Evolutionary conservation across 2,888 invertebrate genomes (phyloP).

Genomic region (Apodemia hepburni): DNA sequence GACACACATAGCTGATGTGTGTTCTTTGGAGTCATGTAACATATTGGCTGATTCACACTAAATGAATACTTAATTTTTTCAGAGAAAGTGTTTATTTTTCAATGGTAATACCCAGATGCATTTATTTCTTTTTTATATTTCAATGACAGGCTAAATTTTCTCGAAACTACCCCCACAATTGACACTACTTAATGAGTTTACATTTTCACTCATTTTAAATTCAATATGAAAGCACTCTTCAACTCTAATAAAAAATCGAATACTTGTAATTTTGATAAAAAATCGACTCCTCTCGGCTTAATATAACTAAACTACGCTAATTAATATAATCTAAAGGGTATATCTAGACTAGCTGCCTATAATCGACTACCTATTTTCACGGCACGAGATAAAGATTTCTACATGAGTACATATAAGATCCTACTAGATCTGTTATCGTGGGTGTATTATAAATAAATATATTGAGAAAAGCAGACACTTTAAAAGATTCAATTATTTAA

Average conservation of each 20-base stretch:
- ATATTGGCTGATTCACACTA: too few species aligned
- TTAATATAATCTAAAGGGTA: conserved; percentile 3
- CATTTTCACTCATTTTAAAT: not conserved
- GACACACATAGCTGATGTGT: too few species aligned
- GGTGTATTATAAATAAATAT: not conserved
- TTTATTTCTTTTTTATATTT: too few species aligned
- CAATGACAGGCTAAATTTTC: not conserved
- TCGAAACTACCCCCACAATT: not conserved
- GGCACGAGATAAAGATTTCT: not conserved
- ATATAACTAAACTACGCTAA: conserved; percentile 6
- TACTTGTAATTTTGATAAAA: not conserved
- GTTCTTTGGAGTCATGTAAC: too few species aligned
- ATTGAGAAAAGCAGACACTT: not conserved
- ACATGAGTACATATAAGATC: not conserved
- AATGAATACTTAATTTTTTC: too few species aligned
- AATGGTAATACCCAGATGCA: too few species aligned
- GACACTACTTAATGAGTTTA: not conserved
- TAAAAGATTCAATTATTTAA: not conserved
- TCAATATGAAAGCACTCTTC: conserved; percentile 3
- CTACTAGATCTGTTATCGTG: not conserved
- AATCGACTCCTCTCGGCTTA: not conserved
- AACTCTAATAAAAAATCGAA: not conserved
- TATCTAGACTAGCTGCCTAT: conserved; percentile 2
- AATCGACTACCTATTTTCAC: conserved; percentile 8
- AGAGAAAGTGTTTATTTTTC: too few species aligned